phyloP scores from a whole-genome alignment of 2,113 vertebrate genomes.

The Poicephalus gulielmi region DNA sequence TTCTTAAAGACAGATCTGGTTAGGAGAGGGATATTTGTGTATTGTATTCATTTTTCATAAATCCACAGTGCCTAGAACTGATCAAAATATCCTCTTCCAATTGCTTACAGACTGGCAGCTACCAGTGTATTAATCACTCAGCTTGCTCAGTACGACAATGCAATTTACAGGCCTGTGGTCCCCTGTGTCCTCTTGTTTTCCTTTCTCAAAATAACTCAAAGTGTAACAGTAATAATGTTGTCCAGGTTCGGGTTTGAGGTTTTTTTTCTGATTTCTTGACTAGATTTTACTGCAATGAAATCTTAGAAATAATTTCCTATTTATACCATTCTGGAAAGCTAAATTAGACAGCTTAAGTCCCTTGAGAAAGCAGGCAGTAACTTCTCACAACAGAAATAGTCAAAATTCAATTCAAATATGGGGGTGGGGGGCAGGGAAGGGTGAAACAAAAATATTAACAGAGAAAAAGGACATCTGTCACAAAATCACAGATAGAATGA shows the following conservation, averaged over 20 bases:
- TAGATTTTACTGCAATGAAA: neutral
- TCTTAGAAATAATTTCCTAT: neutral
- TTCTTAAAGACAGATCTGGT: neutral
- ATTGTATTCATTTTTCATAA: neutral
- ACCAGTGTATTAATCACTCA: neutral
- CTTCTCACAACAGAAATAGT: neutral
- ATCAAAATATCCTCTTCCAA: neutral
- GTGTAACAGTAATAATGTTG: neutral
- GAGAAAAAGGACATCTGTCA: neutral
- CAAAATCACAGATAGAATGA: neutral
- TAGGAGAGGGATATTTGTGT: neutral
- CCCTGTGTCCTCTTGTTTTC: neutral
- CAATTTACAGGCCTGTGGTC: neutral
- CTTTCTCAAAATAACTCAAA: conserved; percentile 1
- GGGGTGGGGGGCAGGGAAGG: too few relatives aligned
- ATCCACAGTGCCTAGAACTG: neutral
- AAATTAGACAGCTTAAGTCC: neutral
- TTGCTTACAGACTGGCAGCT: neutral
- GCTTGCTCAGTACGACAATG: neutral
- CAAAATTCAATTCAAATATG: neutral
- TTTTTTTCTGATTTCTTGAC: neutral
- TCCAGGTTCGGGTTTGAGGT: neutral
- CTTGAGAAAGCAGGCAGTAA: neutral
- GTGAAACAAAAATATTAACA: neutral
- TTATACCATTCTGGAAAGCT: neutral